Evolutionary conservation across 2,888 invertebrate species (phyloP).

Genomic region (Rhopalosiphum nymphaeae): DNA sequence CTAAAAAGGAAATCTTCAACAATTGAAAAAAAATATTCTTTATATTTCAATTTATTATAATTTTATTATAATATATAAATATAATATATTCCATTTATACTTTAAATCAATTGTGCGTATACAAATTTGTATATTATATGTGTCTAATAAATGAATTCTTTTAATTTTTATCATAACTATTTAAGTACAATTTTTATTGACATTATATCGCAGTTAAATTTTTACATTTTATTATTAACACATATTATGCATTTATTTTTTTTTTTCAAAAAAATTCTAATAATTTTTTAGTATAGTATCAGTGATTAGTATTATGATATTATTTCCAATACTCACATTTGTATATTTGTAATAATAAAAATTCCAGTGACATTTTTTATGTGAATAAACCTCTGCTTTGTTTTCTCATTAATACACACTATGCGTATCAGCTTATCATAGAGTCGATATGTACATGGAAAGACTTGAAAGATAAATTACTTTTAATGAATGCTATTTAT

Average conservation of each 20-base stretch:
- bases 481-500: neutral
- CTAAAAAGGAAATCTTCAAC: neutral
- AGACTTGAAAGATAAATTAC: neutral
- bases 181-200: neutral
- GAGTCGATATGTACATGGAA: neutral
- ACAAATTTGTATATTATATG: neutral
- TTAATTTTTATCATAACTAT: neutral
- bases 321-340: neutral
- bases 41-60: neutral
- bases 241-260: neutral
- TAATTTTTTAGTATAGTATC: neutral
- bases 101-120: neutral
- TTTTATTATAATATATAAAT: neutral
- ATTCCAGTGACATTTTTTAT: neutral
- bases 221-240: neutral
- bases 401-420: neutral
- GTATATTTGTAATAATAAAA: neutral
- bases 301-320: neutral
- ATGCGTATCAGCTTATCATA: neutral
- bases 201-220: neutral
- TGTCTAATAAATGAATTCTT: neutral
- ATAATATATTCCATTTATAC: neutral
- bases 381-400: neutral
- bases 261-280: neutral
- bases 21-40: conserved; percentile 2